phyloP scores from a whole-genome alignment of 2,888 invertebrate genomes.

The Pasiphila rectangulata region DNA sequence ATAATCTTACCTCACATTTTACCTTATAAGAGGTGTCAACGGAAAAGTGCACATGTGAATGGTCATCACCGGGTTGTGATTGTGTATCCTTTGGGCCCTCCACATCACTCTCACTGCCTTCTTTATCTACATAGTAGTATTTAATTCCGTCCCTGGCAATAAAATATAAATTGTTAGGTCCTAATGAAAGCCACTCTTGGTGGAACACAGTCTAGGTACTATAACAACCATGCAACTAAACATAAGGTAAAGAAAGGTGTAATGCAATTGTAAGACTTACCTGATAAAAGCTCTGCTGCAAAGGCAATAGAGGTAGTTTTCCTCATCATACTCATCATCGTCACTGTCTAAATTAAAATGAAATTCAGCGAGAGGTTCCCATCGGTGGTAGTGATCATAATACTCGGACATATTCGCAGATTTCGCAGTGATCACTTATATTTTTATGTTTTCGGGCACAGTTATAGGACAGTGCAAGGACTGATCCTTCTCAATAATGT shows the following conservation, averaged over 20 bases:
- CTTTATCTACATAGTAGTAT: slow-evolving; percentile 59
- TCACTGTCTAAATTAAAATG: slow-evolving; percentile 67
- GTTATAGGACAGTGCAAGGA: too few species aligned
- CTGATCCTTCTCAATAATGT: too few species aligned
- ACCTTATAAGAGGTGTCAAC: slow-evolving; percentile 70
- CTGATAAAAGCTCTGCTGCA: slow-evolving; percentile 86
- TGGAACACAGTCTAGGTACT: too few species aligned
- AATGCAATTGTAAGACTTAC: slow-evolving; percentile 64
- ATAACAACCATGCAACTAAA: too few species aligned
- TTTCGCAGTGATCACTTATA: too few species aligned
- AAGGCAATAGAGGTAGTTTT: slow-evolving; percentile 83
- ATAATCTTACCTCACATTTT: slow-evolving; percentile 64
- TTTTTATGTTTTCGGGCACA: too few species aligned
- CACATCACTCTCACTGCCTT: slow-evolving; percentile 67
- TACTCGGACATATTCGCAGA: slow-evolving; percentile 64
- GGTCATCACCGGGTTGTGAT: slow-evolving; percentile 64
- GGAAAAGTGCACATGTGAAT: slow-evolving; percentile 76
- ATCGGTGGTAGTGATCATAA: slow-evolving; percentile 73
- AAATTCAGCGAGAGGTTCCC: slow-evolving; percentile 86
- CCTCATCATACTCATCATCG: slow-evolving; percentile 57
- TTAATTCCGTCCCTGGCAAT: slow-evolving; percentile 58
- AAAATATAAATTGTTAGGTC: slow-evolving; percentile 1
- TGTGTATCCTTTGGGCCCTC: slow-evolving; percentile 55
- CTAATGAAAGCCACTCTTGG: too few species aligned
- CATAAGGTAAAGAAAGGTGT: too few species aligned